Evolutionary conservation across 2,888 invertebrate species (phyloP), one percentile per base, ranked within the genome.

Genomic region (Reticulitermes lucifugus): DNA sequence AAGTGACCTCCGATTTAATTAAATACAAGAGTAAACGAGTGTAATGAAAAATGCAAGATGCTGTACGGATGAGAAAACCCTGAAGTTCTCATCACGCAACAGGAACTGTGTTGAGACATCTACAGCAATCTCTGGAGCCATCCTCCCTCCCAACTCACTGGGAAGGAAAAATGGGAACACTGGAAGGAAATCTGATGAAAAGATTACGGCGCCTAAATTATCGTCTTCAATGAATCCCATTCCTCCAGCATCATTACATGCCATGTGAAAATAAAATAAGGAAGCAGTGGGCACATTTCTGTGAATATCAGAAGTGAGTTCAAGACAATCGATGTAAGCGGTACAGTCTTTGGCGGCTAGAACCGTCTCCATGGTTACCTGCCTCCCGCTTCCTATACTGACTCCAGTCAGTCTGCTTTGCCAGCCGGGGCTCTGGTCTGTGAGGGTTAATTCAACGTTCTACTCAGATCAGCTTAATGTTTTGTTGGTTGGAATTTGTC

Each of bases 351-450:
- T 29, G 46, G 41, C 51, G 18, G 79, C 79, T 18, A 55, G 79
- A 55, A 35, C 79, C 81, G 81, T 81, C 65, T 25, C 81, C 81
- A 81, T 81, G 81, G 81, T 81, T 81, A 81, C 81, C 81, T 65
- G 60, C 59, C 7, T 70, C 81, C 79, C 79, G 12, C 59, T 35
- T 59, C 79, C 22, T 70, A 22, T 70, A 5, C 70, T 10, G 77
- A 77, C 70, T 81, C 70, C 70, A 65, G 81, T 41, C 65, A 25
- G 81, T 77, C 77, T 77, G 46, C 77, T 46, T 46, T 77, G n/a
- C 46, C 70, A 12, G 65, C 65, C 25, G 25, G 65, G 65, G n/a
- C 65, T 46, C 10, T 46, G 4, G 10, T 60, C 60, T 60, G 60
- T 29, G 51, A 35, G 29, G 59, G 55, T 59, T 55, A 46, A 79